phyloP scores from a whole-genome alignment of 2,113 vertebrate species.

The Rhinichthys klamathensis region DNA sequence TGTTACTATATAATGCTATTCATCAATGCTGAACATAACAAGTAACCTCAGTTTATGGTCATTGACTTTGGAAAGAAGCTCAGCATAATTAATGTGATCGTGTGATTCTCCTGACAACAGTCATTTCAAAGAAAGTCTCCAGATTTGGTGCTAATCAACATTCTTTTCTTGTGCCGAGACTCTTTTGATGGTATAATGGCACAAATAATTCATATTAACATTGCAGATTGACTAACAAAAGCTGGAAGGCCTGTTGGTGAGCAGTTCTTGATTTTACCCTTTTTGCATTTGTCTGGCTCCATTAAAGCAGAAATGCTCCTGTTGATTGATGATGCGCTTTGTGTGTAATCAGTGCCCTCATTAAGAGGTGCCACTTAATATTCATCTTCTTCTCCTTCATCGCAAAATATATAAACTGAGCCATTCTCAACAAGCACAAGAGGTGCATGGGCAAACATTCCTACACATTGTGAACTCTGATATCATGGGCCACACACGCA shows the following conservation, averaged over 20 bases:
- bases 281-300: slow-evolving; percentile 46
- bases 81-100: background rate
- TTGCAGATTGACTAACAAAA: slow-evolving; percentile 44
- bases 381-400: slow-evolving; percentile 50
- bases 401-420: slow-evolving; percentile 15
- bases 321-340: slow-evolving; percentile 58
- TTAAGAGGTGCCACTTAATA: slow-evolving; percentile 57
- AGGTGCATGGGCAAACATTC: slow-evolving; percentile 1
- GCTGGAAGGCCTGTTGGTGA: slow-evolving; percentile 3
- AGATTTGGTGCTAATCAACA: slow-evolving; percentile 31
- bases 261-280: slow-evolving; percentile 35
- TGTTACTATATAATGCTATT: background rate
- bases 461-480: background rate
- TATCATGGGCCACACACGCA: background rate
- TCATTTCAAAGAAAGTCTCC: slow-evolving; percentile 6
- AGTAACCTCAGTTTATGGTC: background rate
- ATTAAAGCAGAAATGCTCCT: slow-evolving; percentile 46
- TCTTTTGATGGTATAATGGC: slow-evolving; percentile 39
- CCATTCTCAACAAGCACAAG: background rate
- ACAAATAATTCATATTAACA: slow-evolving; percentile 47
- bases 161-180: background rate
- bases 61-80: slow-evolving; percentile 14
- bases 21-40: background rate
- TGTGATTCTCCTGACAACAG: background rate
- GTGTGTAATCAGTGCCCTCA: slow-evolving; percentile 58